Evolutionary conservation across 2,113 vertebrate species (phyloP).

Genomic region (Hippopotamus amphibius): DNA sequence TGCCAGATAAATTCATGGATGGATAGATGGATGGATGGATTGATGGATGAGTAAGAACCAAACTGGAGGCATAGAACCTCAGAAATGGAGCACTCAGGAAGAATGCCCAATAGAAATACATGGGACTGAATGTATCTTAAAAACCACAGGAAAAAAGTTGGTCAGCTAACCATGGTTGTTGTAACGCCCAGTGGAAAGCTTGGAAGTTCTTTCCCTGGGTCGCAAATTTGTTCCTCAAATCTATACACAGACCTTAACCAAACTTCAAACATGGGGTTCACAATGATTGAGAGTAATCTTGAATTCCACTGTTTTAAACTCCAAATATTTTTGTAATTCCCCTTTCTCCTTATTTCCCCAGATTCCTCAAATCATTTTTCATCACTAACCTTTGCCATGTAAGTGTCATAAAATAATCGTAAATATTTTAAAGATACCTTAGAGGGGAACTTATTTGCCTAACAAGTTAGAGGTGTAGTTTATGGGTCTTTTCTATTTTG

Average conservation of each 20-base stretch:
- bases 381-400: not conserved
- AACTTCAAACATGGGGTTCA: not conserved
- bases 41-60: not conserved
- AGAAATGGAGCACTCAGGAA: not conserved
- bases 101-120: not conserved
- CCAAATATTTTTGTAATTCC: not conserved
- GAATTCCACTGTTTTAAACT: not conserved
- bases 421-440: not conserved
- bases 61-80: not conserved
- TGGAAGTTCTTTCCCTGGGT: not conserved
- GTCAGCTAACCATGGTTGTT: not conserved
- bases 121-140: not conserved
- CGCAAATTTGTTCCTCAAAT: not conserved
- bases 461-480: not conserved
- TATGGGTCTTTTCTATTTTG: not conserved
- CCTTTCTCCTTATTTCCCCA: constrained; percentile 4
- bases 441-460: not conserved
- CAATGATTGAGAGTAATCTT: not conserved
- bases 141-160: not conserved
- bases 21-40: not conserved
- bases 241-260: not conserved
- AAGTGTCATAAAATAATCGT: not conserved
- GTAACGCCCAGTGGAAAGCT: not conserved
- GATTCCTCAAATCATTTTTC: not conserved
- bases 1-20: not conserved